Base-by-base conservation (phyloP, 30 jellyfish, hydroid and myxozoan species). In the Sanderia malayensis region DNA sequence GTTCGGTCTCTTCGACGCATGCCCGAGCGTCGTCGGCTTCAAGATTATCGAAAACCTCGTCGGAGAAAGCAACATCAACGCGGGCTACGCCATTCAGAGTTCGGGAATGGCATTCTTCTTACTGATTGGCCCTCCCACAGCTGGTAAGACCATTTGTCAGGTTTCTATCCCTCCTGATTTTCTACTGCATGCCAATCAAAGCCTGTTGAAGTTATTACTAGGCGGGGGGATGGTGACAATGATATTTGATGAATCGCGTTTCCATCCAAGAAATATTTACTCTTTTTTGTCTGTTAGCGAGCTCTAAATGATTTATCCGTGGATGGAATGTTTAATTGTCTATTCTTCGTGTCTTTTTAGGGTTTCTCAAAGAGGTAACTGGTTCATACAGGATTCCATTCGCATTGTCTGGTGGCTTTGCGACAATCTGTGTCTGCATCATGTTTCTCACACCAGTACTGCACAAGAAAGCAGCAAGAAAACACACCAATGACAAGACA, bases 101-200 rank as follows among this genome's bases (percentile, higher is more conserved):
- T 78, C 58, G 32, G 92, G 92, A 17, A 80, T 59, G 79, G 18
- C 92, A 23, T 6, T 80, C 18, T 80, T 70, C 32, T 52, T 70
- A 78, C 79, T 70, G 34, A 41, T 69, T 25, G 92, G 92, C 6
- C 92, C 92, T 11, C 84, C 84, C 1, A 65, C 92, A 0, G 92
- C 92, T 11, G 92, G 92, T 80, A 34, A 66, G 80, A 34, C 28
- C n/a, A n/a, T n/a, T n/a, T n/a, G n/a, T n/a, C n/a, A n/a, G n/a
- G n/a, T n/a, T n/a, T n/a, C n/a, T n/a, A n/a, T n/a, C n/a, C n/a
- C n/a, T n/a, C n/a, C n/a, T n/a, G n/a, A n/a, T n/a, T n/a, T n/a
- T n/a, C n/a, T n/a, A n/a, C n/a, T n/a, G n/a, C n/a, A n/a, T n/a
- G n/a, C n/a, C n/a, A n/a, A n/a, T n/a, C n/a, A n/a, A n/a, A n/a